Conservation (phyloP, 2,888 invertebrate genomes). For the Harpagoxenus sublaevis region DNA sequence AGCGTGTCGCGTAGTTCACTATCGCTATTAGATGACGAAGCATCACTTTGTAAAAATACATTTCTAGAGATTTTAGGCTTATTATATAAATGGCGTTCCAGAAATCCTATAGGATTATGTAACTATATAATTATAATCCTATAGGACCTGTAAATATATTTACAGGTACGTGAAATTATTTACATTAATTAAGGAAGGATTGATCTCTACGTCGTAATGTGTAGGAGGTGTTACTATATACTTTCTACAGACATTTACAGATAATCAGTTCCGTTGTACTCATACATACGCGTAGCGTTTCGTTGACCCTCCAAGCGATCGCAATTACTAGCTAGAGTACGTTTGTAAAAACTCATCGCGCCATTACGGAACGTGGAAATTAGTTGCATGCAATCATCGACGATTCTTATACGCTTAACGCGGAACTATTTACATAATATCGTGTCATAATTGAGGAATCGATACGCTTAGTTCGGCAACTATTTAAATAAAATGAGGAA, state of each 20-base stretch:
- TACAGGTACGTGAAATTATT: not conserved
- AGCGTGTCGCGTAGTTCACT: not conserved
- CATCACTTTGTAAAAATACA: not conserved
- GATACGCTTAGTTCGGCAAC: not conserved
- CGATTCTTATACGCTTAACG: constrained; percentile 26
- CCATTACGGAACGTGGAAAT: not conserved
- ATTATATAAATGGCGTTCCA: not conserved
- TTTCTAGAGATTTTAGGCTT: not conserved
- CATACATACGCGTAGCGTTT: not conserved
- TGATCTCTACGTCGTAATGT: not conserved
- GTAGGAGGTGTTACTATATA: not conserved
- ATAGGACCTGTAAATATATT: too few relatives aligned
- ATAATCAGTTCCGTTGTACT: not conserved
- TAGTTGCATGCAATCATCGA: constrained; percentile 1
- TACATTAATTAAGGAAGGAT: constrained; percentile 7
- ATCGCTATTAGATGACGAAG: not conserved
- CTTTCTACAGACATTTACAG: constrained; percentile 8
- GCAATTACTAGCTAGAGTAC: not conserved
- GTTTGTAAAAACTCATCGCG: not conserved
- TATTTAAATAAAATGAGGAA: constrained; percentile 4
- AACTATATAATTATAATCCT: too few relatives aligned
- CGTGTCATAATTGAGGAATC: constrained; percentile 13
- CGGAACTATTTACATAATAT: constrained; percentile 21
- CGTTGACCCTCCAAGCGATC: not conserved
- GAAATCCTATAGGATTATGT: too few relatives aligned